Percentiles rank a stretch among this genome's conserved stretches.
Evolutionary conservation across 2,797 vertebrate species (phyloP).

Genomic region (Galago senegalensis): DNA sequence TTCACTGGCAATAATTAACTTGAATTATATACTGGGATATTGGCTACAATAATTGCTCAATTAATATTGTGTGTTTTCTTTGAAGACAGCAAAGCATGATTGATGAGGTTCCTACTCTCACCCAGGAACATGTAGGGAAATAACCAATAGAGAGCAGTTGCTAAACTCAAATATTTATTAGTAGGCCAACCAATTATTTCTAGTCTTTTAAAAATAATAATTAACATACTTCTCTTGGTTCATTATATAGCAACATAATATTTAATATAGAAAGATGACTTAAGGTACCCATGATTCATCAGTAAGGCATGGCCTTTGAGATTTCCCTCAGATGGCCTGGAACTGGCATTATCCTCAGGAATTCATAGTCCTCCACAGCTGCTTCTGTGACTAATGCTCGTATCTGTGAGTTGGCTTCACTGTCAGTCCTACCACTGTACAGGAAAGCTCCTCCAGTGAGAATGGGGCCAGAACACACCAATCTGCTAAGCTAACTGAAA

Average conservation of each 20-base stretch:
- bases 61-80: conserved; percentile 31
- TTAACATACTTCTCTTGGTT: not conserved
- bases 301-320: not conserved
- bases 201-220: not conserved
- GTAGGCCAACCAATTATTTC: conserved; percentile 15
- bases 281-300: not conserved
- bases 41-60: not conserved
- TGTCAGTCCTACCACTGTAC: not conserved
- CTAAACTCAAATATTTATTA: conserved; percentile 58
- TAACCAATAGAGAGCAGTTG: conserved; percentile 29
- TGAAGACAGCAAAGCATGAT: conserved; percentile 48
- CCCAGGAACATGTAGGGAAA: not conserved
- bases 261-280: not conserved
- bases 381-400: accelerated
- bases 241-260: not conserved
- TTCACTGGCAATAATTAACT: conserved; percentile 37
- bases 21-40: conserved; percentile 56
- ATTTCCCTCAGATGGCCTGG: not conserved
- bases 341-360: not conserved
- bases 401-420: not conserved
- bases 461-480: not conserved
- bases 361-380: not conserved
- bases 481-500: not conserved
- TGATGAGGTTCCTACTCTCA: conserved; percentile 39
- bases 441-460: not conserved